phyloP scores from a whole-genome alignment of 2,888 invertebrate genomes.

The Torymus texanus region DNA sequence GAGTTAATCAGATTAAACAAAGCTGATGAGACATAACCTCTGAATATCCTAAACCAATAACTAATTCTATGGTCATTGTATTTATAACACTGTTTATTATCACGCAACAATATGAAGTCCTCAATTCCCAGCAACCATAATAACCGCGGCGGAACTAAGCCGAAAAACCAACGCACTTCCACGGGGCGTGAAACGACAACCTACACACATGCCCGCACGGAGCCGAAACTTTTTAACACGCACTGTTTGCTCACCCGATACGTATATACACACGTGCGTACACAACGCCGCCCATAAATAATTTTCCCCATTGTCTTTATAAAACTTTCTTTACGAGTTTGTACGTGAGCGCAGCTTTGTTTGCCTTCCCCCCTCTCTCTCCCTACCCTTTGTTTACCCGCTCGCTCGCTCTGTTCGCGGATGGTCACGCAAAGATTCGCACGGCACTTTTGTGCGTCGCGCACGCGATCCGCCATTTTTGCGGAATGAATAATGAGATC shows the following conservation, averaged over 20 bases:
- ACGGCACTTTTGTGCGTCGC: conserved; percentile 11
- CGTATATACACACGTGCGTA: neutral
- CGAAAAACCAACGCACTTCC: neutral
- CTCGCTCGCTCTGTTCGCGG: conserved; percentile 19
- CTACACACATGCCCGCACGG: too few relatives aligned
- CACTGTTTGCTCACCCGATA: conserved; percentile 9
- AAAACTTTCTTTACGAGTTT: conserved; percentile 40
- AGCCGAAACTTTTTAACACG: conserved; percentile 32
- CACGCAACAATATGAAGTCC: too few relatives aligned
- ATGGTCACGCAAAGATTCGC: conserved; percentile 51
- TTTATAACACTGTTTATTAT: too few relatives aligned
- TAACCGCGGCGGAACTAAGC: conserved; percentile 4
- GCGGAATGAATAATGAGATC: conserved; percentile 47
- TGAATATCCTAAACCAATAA: too few relatives aligned
- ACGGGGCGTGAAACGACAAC: neutral
- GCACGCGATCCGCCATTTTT: conserved; percentile 41
- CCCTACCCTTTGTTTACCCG: conserved; percentile 9
- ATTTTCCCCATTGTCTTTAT: conserved; percentile 48
- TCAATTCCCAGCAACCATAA: too few relatives aligned
- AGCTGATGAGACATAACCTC: too few relatives aligned
- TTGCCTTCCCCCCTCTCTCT: conserved; percentile 33
- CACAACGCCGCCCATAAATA: conserved; percentile 34
- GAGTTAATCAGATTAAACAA: too few relatives aligned
- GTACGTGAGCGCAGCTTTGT: conserved; percentile 38
- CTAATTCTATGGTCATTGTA: too few relatives aligned